A percentile compares a stretch with the other conserved stretches of the same genome.
Evolutionary conservation across 2,113 vertebrate genomes (phyloP).

Genomic region (Odontesthes bonariensis): DNA sequence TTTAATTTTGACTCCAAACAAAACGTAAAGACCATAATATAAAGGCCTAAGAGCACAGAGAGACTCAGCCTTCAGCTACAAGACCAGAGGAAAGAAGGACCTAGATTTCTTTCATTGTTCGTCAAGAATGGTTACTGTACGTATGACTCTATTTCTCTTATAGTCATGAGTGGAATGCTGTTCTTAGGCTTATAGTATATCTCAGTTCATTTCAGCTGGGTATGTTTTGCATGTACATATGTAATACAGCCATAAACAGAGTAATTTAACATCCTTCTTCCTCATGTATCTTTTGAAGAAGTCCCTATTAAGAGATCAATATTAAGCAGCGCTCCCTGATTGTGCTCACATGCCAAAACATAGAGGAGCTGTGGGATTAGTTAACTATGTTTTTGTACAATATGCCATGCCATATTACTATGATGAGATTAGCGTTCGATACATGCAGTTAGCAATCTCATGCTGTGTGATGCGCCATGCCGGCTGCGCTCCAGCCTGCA

Average conservation of each 20-base stretch:
- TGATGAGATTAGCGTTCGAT: slow-evolving; percentile 76
- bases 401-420: slow-evolving; percentile 47
- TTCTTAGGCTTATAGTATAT: slow-evolving; percentile 24
- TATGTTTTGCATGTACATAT: slow-evolving; percentile 42
- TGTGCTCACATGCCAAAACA: slow-evolving; percentile 41
- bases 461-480: slow-evolving; percentile 78
- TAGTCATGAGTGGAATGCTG: slow-evolving; percentile 41
- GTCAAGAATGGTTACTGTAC: slow-evolving; percentile 90
- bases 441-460: slow-evolving; percentile 73
- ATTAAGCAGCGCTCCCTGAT: background rate
- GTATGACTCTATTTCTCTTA: slow-evolving; percentile 79
- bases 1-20: slow-evolving; percentile 77
- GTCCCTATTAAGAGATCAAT: background rate
- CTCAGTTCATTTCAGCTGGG: slow-evolving; percentile 36
- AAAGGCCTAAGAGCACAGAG: slow-evolving; percentile 69
- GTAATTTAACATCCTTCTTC: slow-evolving; percentile 19
- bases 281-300: background rate
- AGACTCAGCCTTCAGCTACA: slow-evolving; percentile 71
- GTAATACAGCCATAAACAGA: slow-evolving; percentile 37
- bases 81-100: slow-evolving; percentile 83
- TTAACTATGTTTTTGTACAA: slow-evolving; percentile 26
- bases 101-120: slow-evolving; percentile 86
- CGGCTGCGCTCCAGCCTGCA: slow-evolving; percentile 67
- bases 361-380: slow-evolving; percentile 18
- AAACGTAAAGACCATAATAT: slow-evolving; percentile 54